Percentiles rank a stretch among this genome's conserved stretches.
phyloP scores from a whole-genome alignment of 1,140 invertebrate species.

The Trachymyrmex cornetzi region DNA sequence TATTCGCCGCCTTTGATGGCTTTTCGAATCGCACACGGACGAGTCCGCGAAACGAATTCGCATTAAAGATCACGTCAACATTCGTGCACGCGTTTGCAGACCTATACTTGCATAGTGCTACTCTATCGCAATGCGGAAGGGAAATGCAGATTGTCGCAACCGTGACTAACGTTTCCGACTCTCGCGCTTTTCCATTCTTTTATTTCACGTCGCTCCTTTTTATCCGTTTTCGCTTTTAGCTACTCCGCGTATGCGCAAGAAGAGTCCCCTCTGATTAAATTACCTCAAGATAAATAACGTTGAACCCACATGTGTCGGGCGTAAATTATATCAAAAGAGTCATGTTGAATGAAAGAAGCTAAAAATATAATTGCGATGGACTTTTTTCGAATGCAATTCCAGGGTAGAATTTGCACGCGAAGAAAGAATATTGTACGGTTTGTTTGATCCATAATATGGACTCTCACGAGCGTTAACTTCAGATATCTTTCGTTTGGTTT shows the following conservation, averaged over 20 bases:
- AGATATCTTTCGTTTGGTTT: background rate
- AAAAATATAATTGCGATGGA: background rate
- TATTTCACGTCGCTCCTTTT: conserved; percentile 19
- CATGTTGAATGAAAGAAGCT: background rate
- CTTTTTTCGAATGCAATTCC: background rate
- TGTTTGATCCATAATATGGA: background rate
- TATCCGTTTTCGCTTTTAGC: conserved; percentile 16
- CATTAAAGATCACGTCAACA: conserved; percentile 60
- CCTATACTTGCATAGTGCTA: background rate
- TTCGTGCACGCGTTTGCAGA: background rate
- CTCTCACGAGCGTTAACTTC: background rate
- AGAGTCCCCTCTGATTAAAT: conserved; percentile 32
- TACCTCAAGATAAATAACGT: background rate
- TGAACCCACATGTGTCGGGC: background rate
- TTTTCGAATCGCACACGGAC: conserved; percentile 11
- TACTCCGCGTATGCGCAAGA: conserved; percentile 10
- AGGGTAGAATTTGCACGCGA: background rate
- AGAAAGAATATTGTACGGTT: background rate
- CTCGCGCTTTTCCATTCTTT: background rate
- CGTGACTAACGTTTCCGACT: conserved; percentile 21
- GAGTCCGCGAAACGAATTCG: conserved; percentile 56
- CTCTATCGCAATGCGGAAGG: background rate
- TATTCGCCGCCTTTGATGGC: conserved; percentile 53
- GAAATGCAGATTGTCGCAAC: conserved; percentile 21
- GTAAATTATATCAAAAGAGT: conserved; percentile 31